A percentile compares a stretch with the other conserved stretches of the same genome.
Evolutionary conservation across 2,113 vertebrate genomes (phyloP).

Genomic region (Porphyrio hochstetteri): DNA sequence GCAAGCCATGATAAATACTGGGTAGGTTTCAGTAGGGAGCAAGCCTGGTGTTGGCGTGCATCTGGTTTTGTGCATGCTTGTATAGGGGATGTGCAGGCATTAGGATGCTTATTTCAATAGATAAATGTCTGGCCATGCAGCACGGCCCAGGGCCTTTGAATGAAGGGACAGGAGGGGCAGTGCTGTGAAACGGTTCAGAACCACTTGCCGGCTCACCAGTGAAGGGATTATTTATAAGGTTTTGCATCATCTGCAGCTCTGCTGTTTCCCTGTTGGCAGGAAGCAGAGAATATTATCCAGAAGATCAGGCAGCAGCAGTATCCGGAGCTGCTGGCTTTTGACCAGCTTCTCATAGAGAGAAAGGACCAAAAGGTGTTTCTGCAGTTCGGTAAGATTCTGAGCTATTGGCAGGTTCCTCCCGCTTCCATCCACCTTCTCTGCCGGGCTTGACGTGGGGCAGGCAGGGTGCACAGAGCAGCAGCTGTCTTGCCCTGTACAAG

Average conservation of each 20-base stretch:
- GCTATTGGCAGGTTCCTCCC: not conserved
- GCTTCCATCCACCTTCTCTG: not conserved
- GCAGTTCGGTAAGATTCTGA: conserved; percentile 84
- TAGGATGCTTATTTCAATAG: not conserved
- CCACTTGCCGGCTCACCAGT: not conserved
- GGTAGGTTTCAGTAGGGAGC: not conserved
- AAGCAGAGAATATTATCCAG: conserved; percentile 92
- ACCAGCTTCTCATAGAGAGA: conserved; percentile 90
- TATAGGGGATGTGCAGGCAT: not conserved
- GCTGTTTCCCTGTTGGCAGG: conserved; percentile 78
- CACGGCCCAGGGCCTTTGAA: not conserved
- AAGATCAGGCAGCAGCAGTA: conserved; percentile 97
- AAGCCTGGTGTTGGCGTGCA: not conserved
- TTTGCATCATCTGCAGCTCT: conserved; percentile 54
- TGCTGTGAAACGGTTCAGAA: not conserved
- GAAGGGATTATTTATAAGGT: not conserved
- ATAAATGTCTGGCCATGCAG: not conserved
- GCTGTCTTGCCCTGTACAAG: not conserved
- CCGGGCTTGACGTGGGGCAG: not conserved
- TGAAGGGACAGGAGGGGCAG: not conserved
- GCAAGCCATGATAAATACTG: not conserved
- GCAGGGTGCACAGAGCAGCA: not conserved
- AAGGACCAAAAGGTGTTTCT: conserved; percentile 89
- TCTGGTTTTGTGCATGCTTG: not conserved
- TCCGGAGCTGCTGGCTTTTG: conserved; percentile 84